These are phyloP conservation scores for Aurelia sp. DNA, from an alignment of 30 jellyfish, hydroid and myxozoan genomes.

Conservation along the genomic window DNA sequence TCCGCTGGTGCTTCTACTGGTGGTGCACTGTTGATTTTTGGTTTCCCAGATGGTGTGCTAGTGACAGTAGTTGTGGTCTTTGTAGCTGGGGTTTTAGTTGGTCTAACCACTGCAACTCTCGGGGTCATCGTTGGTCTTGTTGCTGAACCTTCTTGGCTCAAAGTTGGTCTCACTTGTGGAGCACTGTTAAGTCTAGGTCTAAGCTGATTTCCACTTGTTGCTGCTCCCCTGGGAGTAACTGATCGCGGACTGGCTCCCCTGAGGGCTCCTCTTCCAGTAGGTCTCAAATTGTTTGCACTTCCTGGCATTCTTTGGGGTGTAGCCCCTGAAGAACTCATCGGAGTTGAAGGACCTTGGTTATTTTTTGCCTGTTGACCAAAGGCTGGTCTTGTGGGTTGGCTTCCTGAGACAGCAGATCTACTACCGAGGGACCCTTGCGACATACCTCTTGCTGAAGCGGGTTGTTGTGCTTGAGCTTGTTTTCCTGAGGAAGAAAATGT, in stretches of 20 bases:
- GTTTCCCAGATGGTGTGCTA: background rate
- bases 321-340: background rate
- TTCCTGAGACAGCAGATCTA: background rate
- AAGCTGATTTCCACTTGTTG: background rate
- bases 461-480: background rate
- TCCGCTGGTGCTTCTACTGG: conserved; percentile 15
- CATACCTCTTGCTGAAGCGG: background rate
- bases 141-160: background rate
- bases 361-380: background rate
- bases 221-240: background rate
- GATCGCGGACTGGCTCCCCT: background rate
- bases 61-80: background rate
- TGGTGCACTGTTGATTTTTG: conserved; percentile 61
- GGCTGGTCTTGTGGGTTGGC: background rate
- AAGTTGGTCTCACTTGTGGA: conserved; percentile 19
- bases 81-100: too few species aligned
- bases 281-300: background rate
- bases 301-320: background rate
- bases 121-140: background rate
- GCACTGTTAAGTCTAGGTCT: conserved; percentile 12
- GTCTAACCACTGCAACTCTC: too few species aligned
- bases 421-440: background rate
- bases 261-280: background rate
- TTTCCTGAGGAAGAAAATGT: background rate
- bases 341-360: background rate